Evolutionary conservation across 1,140 invertebrate species (phyloP).

Genomic region (Drosophila sturtevanti): DNA sequence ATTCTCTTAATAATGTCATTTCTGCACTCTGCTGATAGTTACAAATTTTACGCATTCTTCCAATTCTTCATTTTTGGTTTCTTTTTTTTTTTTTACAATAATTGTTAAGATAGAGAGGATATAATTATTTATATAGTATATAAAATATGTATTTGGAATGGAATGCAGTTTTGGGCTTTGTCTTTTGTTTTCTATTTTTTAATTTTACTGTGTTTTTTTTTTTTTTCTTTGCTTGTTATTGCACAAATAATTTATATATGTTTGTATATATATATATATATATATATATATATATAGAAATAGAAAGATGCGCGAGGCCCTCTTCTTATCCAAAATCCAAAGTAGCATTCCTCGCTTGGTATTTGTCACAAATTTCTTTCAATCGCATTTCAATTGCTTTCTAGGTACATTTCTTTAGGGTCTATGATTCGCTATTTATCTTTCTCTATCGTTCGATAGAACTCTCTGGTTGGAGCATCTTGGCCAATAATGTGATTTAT

Average conservation of each 20-base stretch:
- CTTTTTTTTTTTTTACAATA: constrained; percentile 41
- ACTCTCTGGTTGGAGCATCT: constrained; percentile 13
- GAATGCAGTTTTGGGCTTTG: constrained; percentile 43
- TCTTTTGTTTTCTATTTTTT: not conserved
- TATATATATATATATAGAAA: constrained; percentile 15
- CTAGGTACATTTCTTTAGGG: constrained; percentile 72
- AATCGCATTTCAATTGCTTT: constrained; percentile 77
- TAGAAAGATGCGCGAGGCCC: constrained; percentile 14
- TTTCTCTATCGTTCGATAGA: constrained; percentile 1
- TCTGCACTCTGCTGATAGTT: constrained; percentile 45
- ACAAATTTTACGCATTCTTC: constrained; percentile 17
- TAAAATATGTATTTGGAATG: constrained; percentile 78
- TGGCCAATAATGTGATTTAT: constrained; percentile 35
- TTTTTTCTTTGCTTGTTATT: not conserved
- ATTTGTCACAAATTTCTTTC: constrained; percentile 78
- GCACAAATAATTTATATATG: constrained; percentile 6
- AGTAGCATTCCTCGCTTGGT: constrained; percentile 35
- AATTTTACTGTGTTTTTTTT: constrained; percentile 16
- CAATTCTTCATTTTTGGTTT: constrained; percentile 16
- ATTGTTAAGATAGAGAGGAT: constrained; percentile 57
- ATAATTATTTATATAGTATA: constrained; percentile 57
- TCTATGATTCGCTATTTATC: constrained; percentile 28
- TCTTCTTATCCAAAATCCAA: constrained; percentile 13
- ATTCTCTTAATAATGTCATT: constrained; percentile 12
- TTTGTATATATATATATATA: constrained; percentile 12